A percentile compares a stretch with the other conserved stretches of the same genome.
phyloP scores from a whole-genome alignment of 2,888 invertebrate species.

The Hoplodrina ambigua region DNA sequence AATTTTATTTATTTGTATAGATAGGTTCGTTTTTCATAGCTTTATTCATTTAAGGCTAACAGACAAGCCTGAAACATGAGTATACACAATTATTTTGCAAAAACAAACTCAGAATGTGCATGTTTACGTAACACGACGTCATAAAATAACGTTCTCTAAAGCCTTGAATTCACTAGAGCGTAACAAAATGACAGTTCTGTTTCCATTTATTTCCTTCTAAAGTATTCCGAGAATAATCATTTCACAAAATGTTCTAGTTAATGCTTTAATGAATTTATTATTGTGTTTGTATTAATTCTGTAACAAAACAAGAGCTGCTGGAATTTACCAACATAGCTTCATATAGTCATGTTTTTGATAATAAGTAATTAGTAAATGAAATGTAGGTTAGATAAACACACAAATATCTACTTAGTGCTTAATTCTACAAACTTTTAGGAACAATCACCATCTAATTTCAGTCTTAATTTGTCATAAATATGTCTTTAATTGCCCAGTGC shows the following conservation, averaged over 20 bases:
- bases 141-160: slow-evolving; percentile 48
- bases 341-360: no score
- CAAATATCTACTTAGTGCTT: no score
- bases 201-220: slow-evolving; percentile 32
- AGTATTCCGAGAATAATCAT: slow-evolving; percentile 28
- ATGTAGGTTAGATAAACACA: no score
- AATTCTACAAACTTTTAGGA: no score
- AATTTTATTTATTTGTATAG: no score
- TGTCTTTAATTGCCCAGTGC: no score
- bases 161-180: slow-evolving; percentile 38
- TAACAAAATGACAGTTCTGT: slow-evolving; percentile 38
- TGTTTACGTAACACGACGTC: slow-evolving; percentile 31
- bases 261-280: slow-evolving; percentile 22
- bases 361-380: no score
- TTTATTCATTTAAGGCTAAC: background rate
- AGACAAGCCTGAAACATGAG: background rate
- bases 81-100: slow-evolving; percentile 4
- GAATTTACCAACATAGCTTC: background rate
- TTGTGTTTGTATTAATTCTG: slow-evolving; percentile 25
- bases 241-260: slow-evolving; percentile 16
- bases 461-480: no score
- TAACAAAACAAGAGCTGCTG: slow-evolving; percentile 3
- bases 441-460: no score
- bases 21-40: background rate
- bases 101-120: slow-evolving; percentile 16